Evolutionary conservation across 2,888 invertebrate species (phyloP).

Genomic region (Griposia aprilina): DNA sequence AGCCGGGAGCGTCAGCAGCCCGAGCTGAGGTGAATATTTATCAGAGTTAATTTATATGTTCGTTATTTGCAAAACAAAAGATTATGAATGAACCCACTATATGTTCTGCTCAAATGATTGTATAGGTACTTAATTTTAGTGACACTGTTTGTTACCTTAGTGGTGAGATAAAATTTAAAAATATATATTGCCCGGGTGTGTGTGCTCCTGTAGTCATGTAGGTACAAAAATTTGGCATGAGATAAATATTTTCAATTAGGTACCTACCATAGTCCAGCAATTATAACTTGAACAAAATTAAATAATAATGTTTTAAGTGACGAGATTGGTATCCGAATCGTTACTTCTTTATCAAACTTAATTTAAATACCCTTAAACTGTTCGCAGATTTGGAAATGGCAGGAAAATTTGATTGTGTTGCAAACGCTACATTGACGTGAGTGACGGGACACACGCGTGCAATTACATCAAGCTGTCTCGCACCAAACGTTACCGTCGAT

Average conservation of each 20-base stretch:
- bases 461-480: constrained; percentile 76
- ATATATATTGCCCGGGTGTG: not conserved
- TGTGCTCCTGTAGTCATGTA: not conserved
- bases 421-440: constrained; percentile 56
- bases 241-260: not conserved
- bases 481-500: constrained; percentile 58
- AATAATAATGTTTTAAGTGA: not conserved
- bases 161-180: not conserved
- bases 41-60: not conserved
- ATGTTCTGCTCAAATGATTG: not conserved
- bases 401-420: constrained; percentile 9
- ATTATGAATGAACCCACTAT: not conserved
- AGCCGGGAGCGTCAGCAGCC: constrained; percentile 74
- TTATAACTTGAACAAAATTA: not conserved
- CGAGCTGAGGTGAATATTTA: constrained; percentile 9
- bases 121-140: not conserved
- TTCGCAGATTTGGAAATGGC: not conserved
- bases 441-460: constrained; percentile 72
- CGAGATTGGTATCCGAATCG: too few relatives aligned
- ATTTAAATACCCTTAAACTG: not conserved
- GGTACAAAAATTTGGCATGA: not conserved
- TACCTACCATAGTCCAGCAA: not conserved
- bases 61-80: not conserved
- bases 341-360: not conserved
- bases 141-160: not conserved